Evolutionary conservation across 1,140 invertebrate genomes (phyloP).

Genomic region (Phthorimaea operculella): DNA sequence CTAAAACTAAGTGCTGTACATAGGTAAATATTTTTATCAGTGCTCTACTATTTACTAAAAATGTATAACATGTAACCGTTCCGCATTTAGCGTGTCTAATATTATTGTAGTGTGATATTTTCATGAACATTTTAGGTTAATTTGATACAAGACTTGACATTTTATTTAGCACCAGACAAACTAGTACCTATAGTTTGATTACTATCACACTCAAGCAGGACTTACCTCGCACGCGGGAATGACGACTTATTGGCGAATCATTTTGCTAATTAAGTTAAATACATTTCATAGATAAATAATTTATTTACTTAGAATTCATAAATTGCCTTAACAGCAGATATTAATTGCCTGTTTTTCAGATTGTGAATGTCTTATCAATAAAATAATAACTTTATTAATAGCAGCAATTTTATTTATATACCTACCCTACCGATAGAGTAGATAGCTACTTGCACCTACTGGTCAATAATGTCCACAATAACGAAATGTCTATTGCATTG

Average conservation of each 20-base stretch:
- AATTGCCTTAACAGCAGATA: slow-evolving; percentile 58
- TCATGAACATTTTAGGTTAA: slow-evolving; percentile 39
- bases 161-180: slow-evolving; percentile 38
- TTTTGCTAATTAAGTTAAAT: slow-evolving; percentile 43
- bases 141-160: slow-evolving; percentile 36
- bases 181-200: slow-evolving; percentile 25
- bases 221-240: slow-evolving; percentile 11
- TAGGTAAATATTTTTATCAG: neutral
- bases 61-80: slow-evolving; percentile 8
- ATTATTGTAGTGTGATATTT: slow-evolving; percentile 24
- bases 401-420: too few species aligned
- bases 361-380: slow-evolving; percentile 64
- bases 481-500: neutral
- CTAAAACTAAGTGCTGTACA: neutral
- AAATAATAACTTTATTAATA: slow-evolving; percentile 48
- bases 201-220: neutral
- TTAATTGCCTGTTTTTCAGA: slow-evolving; percentile 55
- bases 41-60: neutral
- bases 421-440: too few species aligned
- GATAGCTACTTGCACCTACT: too few species aligned
- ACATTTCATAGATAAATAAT: slow-evolving; percentile 42
- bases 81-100: slow-evolving; percentile 15
- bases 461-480: too few species aligned
- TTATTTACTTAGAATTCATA: slow-evolving; percentile 57
- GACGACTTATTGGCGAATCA: slow-evolving; percentile 49